phyloP scores from a whole-genome alignment of 2,888 invertebrate genomes.

The Terebella lapidaria region DNA sequence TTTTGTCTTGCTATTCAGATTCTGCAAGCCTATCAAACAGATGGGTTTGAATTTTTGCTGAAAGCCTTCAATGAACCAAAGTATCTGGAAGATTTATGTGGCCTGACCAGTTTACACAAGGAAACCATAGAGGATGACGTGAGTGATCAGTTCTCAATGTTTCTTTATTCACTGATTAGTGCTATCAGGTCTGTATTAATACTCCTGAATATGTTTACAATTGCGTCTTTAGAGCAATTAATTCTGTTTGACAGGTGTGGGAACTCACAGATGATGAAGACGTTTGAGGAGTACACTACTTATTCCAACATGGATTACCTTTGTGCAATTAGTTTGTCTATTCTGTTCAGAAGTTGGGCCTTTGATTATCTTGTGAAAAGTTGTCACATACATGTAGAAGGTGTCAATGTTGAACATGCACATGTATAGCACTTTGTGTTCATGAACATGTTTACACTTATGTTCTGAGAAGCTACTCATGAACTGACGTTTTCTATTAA shows the following conservation, averaged over 20 bases:
- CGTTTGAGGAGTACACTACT: not conserved
- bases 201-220: not conserved
- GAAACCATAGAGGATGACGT: constrained; percentile 20
- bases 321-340: no score
- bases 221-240: not conserved
- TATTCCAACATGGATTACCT: no score
- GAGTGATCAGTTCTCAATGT: not conserved
- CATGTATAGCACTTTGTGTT: no score
- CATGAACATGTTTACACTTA: no score
- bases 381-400: no score
- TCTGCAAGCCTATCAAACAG: constrained; percentile 30
- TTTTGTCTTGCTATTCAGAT: not conserved
- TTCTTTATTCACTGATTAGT: not conserved
- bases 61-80: constrained; percentile 75
- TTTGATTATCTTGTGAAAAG: no score
- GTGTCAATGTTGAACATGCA: no score
- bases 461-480: no score
- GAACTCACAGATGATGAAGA: not conserved
- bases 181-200: no score
- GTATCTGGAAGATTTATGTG: constrained; percentile 80
- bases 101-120: constrained; percentile 61
- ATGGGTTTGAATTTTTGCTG: constrained; percentile 69
- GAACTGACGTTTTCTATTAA: no score
- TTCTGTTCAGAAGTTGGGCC: no score
- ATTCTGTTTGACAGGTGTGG: not conserved